Evolutionary conservation across 2,888 invertebrate species (phyloP), one percentile per base, ranked within the genome.

Genomic region (Julus scandinavius): DNA sequence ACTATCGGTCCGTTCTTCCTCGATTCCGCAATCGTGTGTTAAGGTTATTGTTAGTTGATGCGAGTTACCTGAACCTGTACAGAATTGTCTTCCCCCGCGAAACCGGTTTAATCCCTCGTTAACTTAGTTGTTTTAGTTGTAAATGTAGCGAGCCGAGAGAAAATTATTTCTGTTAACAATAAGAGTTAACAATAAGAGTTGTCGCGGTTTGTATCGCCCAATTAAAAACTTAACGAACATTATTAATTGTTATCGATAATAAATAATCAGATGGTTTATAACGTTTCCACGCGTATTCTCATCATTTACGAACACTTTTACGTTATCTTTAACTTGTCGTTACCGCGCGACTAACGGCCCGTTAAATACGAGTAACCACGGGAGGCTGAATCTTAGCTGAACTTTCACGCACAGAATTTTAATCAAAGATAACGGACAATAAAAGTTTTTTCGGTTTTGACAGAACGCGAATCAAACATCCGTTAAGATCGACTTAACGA

Each of bases 241-340:
- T 72, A 72, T 29, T 45, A 45, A 45, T 45, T 72, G 72, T 72
- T 72, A 72, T 72, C 29, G 20, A 72, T 29, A 72, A 72, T 72
- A 72, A 72, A 72, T 72, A 72, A 72, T 72, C 72, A 72, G 72
- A 72, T 72, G 72, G 72, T 72, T 72, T 72, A 72, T 72, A 20
- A 72, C 29, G 20, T 72, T 72, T 72, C 20, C 6, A 45, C 2
- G 6, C 4, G 4, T 2, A 45, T 45, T 45, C 41, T 5, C 41
- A 45, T 45, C 6, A 45, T 45, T 45, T 45, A 45, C 41, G 6
- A 45, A 6, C 6, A 45, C 6, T 45, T 45, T n/a, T n/a, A n/a
- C n/a, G n/a, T n/a, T n/a, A n/a, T n/a, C n/a, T n/a, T n/a, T n/a
- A n/a, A n/a, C n/a, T n/a, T n/a, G n/a, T n/a, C n/a, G n/a, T n/a